Percentiles rank a stretch among this genome's conserved stretches.
Conservation (phyloP, 2,888 invertebrate species). For the Eudemis profundana region DNA sequence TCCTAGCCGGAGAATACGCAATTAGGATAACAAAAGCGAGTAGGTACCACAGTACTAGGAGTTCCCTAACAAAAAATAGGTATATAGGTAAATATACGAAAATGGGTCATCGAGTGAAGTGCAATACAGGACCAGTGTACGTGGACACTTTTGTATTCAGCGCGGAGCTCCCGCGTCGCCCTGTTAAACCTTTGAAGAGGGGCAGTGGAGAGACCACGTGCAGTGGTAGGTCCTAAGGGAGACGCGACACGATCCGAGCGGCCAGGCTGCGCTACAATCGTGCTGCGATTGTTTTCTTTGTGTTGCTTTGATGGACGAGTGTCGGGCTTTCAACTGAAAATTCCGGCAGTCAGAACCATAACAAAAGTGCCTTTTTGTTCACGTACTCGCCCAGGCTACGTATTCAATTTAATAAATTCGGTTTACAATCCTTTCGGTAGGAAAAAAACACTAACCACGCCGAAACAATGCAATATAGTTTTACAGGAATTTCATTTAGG, state of each 20-base stretch:
- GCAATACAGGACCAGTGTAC: constrained; percentile 34
- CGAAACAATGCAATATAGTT: neutral
- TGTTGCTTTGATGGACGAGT: constrained; percentile 40
- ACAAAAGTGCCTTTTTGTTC: constrained; percentile 25
- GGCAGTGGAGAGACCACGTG: constrained; percentile 10
- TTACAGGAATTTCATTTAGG: neutral
- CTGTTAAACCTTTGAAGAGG: constrained; percentile 3
- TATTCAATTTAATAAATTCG: constrained; percentile 28
- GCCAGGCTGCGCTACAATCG: constrained; percentile 25
- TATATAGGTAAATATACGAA: constrained; percentile 44
- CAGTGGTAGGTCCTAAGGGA: constrained; percentile 30
- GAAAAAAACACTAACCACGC: constrained; percentile 1
- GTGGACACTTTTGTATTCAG: constrained; percentile 35
- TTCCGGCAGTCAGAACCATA: constrained; percentile 32
- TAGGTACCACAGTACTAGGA: constrained; percentile 29
- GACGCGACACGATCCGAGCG: constrained; percentile 32
- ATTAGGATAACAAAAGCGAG: constrained; percentile 40
- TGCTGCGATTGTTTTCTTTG: constrained; percentile 43
- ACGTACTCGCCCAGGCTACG: constrained; percentile 1
- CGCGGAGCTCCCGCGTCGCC: constrained; percentile 9
- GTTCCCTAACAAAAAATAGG: constrained; percentile 40
- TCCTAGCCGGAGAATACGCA: constrained; percentile 31
- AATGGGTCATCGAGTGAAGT: constrained; percentile 46
- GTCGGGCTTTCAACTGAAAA: constrained; percentile 41
- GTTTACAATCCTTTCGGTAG: constrained; percentile 12